A percentile compares a stretch with the other conserved stretches of the same genome.
phyloP scores from a whole-genome alignment of 2,113 vertebrate species.

The Morphnarchus princeps region DNA sequence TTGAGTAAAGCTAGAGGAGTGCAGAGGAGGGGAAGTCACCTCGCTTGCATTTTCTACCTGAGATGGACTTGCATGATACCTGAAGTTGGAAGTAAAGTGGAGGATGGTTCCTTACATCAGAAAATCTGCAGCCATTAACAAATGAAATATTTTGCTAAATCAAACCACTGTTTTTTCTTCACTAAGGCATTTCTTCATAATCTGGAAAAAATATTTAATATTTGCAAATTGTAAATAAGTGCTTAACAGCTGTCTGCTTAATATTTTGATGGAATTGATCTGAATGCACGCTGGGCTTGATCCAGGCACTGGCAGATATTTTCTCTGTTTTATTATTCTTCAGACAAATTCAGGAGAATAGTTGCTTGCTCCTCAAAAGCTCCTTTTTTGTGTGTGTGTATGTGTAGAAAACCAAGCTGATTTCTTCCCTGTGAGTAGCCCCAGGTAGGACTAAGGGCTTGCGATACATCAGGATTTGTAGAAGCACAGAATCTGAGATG shows the following conservation, averaged over 20 bases:
- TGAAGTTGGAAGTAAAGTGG: not conserved
- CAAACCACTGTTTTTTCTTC: not conserved
- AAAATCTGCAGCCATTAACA: not conserved
- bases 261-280: not conserved
- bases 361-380: not conserved
- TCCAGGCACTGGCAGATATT: not conserved
- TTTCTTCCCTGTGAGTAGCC: not conserved
- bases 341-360: not conserved
- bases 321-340: not conserved
- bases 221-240: not conserved
- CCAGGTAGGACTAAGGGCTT: not conserved
- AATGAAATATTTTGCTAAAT: not conserved
- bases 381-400: not conserved
- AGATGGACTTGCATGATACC: not conserved
- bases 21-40: not conserved
- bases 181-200: not conserved
- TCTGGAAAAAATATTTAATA: not conserved
- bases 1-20: not conserved
- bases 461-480: not conserved
- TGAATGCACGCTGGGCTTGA: not conserved
- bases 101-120: not conserved
- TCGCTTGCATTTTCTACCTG: not conserved
- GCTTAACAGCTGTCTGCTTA: not conserved
- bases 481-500: not conserved
- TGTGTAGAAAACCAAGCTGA: not conserved